Conservation (phyloP, 1,140 invertebrate genomes). For the Camponotus vicinus region DNA sequence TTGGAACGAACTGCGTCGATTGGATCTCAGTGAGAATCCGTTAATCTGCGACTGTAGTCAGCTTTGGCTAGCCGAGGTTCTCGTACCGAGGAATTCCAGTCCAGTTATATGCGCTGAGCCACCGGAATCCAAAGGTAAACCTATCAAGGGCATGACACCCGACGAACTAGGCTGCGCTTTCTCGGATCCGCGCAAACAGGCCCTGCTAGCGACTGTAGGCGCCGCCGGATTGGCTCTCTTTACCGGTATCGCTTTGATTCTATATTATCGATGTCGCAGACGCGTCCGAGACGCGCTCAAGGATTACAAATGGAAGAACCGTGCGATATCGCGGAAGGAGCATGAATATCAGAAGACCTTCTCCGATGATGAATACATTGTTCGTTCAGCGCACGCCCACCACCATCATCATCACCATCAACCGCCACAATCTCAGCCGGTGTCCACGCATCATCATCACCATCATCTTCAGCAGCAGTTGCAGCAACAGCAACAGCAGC, state of each 20-base stretch:
- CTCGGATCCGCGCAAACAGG: conserved; percentile 91
- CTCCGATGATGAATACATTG: conserved; percentile 94
- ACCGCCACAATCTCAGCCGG: conserved; percentile 73
- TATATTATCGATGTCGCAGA: conserved; percentile 92
- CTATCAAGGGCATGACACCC: conserved; percentile 89
- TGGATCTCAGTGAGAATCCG: conserved; percentile 94
- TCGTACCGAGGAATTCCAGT: conserved; percentile 90
- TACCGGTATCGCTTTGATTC: conserved; percentile 89
- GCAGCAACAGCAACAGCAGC: conserved; percentile 82
- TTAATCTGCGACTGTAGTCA: conserved; percentile 93
- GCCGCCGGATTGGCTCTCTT: conserved; percentile 90
- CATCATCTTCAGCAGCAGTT: conserved; percentile 86
- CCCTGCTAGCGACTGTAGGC: conserved; percentile 91
- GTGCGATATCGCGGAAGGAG: conserved; percentile 92
- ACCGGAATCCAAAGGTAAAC: conserved; percentile 89
- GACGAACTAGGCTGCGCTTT: conserved; percentile 94
- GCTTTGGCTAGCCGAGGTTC: conserved; percentile 92
- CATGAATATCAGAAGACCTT: conserved; percentile 96
- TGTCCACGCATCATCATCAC: conserved; percentile 87
- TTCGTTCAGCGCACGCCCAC: conserved; percentile 86
- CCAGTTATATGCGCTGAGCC: conserved; percentile 92
- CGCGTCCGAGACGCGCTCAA: conserved; percentile 92
- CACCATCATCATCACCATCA: conserved; percentile 78
- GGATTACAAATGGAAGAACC: conserved; percentile 93
- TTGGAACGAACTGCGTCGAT: conserved; percentile 91